Evolutionary conservation across 2,113 vertebrate genomes (phyloP), one percentile per base, ranked within the genome.

Genomic region (Lasiurus cinereus): DNA sequence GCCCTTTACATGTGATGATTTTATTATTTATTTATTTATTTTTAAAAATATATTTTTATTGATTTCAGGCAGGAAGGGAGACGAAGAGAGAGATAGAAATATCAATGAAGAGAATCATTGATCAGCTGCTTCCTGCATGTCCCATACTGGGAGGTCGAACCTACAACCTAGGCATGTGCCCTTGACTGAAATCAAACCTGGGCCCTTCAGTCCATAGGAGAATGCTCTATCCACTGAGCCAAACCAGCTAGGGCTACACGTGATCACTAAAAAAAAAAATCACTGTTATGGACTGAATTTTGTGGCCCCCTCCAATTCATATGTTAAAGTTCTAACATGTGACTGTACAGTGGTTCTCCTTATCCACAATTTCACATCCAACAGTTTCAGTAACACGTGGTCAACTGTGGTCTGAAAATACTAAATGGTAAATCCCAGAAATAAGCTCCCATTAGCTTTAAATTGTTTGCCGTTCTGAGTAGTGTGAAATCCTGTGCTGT

Each of bases 1-100:
- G 62, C 0, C 0, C n/a, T 87, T 83, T 27, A 48, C 18, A 67
- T 0, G 0, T 5, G 50, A 29, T 77, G 73, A 48, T 19, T 39
- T 83, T 62, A 27, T 56, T 54, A 19, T 59, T 59, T 59, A 56
- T n/a, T n/a, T n/a, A n/a, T 59, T 59, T 59, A 59, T 62, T 62
- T 62, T 24, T 9, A 62, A 62, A 56, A 56, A 62, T 11, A 62
- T 27, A 24, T 62, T 62, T 62, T 27, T 62, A 62, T 62, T 62
- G 56, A 62, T 62, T 62, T 62, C 8, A 27, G 22, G 24, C 22
- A 62, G 56, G 56, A 22, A 56, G 22, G 22, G 56, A 10, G 56
- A 24, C 21, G 56, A 24, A 62, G 56, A 62, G 56, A 11, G 56
- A 27, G 56, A 62, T 27, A 62, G 56, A 62, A 62, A 62, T 22